Evolutionary conservation across 2,888 invertebrate species (phyloP), one percentile per base, ranked within the genome.

Genomic region (Cyaniris semiargus): DNA sequence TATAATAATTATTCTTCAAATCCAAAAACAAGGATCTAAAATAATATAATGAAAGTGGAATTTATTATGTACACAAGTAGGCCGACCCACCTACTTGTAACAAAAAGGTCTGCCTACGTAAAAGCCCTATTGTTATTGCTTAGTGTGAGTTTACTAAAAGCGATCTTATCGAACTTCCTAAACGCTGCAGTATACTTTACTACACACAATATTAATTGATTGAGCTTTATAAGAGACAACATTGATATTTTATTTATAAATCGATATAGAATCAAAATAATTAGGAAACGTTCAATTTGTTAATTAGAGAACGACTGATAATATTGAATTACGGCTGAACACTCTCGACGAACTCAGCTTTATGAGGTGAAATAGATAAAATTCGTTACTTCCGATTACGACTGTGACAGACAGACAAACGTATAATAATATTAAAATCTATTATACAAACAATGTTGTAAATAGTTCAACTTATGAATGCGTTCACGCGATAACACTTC

Each of bases 51-150:
- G 76, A 80, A 79, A 70, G 58, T 76, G 56, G 77, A 77, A 72
- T 76, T 79, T 76, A 86, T 88, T 87, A 89, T 86, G 85, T 86
- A 85, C 84, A 85, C 80, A 85, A 83, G 83, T 83, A 84, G 83
- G 82, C 83, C 82, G 81, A 82, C 80, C 82, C 82, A 77, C 82
- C 80, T 79, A 80, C 79, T 81, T 80, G 85, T 86, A 85, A 92
- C 90, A 90, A 92, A 90, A 86, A 88, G 86, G 80, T 82, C 85
- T 84, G 87, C 85, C 83, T 86, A 86, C 86, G 85, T 90, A 88
- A 91, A 90, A 91, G 90, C 89, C 80, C 88, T 80, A 88, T 90
- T 91, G 90, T 87, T 88, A 88, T 89, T 90, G 89, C 90, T 88
- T 88, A 87, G 85, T 82, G 82, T 82, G 82, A 86, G 86, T 85